A percentile compares a stretch with the other conserved stretches of the same genome.
Evolutionary conservation across 1,140 invertebrate species (phyloP).

Genomic region (Bombus superbus): DNA sequence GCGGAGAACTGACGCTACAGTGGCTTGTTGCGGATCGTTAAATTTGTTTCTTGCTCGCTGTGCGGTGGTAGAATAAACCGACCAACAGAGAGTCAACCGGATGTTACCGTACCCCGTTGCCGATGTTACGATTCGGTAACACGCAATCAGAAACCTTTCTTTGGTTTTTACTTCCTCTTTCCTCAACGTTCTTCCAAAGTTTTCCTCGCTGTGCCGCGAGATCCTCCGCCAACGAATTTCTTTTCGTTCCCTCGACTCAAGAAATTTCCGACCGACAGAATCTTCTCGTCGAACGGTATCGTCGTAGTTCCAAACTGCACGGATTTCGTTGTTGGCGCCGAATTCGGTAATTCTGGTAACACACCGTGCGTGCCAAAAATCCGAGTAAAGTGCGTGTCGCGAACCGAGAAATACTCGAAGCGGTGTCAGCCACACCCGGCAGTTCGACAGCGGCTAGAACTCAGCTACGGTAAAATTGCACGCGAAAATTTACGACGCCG

Average conservation of each 20-base stretch:
- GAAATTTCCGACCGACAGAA: background rate
- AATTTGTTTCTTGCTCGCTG: background rate
- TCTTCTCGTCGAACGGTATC: background rate
- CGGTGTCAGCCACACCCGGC: slow-evolving; percentile 21
- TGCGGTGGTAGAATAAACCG: background rate
- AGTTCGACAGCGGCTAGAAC: background rate
- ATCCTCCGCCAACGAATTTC: background rate
- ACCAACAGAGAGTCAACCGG: background rate
- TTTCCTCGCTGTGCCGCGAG: background rate
- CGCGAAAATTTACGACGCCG: slow-evolving; percentile 45
- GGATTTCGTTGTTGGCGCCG: background rate
- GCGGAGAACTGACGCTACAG: background rate
- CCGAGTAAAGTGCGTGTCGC: background rate
- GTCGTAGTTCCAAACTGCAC: no score
- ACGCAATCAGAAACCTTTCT: background rate
- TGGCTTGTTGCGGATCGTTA: background rate
- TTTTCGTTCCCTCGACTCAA: background rate
- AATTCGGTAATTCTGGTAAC: background rate
- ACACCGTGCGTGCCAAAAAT: background rate
- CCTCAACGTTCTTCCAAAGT: background rate
- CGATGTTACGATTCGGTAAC: background rate
- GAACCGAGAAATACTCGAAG: background rate
- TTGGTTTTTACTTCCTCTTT: background rate
- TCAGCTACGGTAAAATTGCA: slow-evolving; percentile 29
- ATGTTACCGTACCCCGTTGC: background rate